Base-by-base conservation (phyloP, 2,888 invertebrate genomes). In the Lissocephala sabroskyi region DNA sequence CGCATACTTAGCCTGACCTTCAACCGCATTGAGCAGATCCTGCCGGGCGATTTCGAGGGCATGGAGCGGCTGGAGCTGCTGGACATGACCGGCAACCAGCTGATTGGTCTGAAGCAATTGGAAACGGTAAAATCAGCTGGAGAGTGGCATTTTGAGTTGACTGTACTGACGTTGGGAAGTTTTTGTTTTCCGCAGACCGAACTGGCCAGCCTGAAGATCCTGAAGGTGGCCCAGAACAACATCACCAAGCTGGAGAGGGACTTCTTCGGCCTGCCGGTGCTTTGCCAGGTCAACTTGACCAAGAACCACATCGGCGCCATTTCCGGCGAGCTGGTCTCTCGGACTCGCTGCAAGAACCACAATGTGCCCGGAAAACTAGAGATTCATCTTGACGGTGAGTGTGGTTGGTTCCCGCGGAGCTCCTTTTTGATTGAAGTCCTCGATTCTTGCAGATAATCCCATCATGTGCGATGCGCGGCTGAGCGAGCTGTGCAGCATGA, bases 251-350 rank as follows among this genome's bases (percentile, higher is more conserved):
- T 94, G 65, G 92, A 93, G 55, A 89, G 90, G 74, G 94, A 94
- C 81, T 94, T 94, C 82, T 92, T 93, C 65, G 94, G 94, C 1
- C 85, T 94, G 55, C 94, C 94, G 0, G 90, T 91, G 1, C 86
- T 95, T 6, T 95, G 94, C 78, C 89, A 90, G 82, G 94, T 92
- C 2, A 92, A 94, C 82, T 85, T 95, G 36, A 92, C 92, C 2
- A 88, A 90, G 75, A 95, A 95, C 82, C 87, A 89, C 74, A 94
- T 95, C 57, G 87, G 88, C 43, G 87, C 89, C 5, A 86, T 94
- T 17, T 91, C 92, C 45, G 87, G 89, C 43, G 92, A 93, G 74
- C 86, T 94, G 39, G 92, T 93, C 1, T 89, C 92, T 17, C 92
- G 93, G 80, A 93, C 94, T 1, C 88, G 91, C 65, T 95, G 94